phyloP scores from a whole-genome alignment of 2,113 vertebrate species.

The Cathartes aura region DNA sequence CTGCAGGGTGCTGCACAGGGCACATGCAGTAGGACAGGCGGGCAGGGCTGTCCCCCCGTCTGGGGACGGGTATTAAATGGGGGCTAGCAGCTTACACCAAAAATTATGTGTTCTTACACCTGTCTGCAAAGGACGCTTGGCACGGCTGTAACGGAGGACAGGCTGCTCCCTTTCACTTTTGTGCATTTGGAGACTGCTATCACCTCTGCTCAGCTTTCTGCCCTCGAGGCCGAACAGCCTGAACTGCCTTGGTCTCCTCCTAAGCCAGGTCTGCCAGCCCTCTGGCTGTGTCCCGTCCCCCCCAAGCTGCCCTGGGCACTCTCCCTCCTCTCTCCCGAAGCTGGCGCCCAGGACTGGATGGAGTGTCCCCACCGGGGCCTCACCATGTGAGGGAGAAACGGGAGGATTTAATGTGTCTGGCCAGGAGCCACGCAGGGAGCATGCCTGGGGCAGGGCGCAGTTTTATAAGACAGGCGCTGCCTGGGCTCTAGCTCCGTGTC shows the following conservation, averaged over 20 bases:
- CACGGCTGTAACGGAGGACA: accelerated
- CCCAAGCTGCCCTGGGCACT: background rate
- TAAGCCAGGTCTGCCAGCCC: background rate
- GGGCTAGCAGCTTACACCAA: background rate
- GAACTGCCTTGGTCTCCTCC: background rate
- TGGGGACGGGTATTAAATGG: accelerated
- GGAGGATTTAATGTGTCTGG: background rate
- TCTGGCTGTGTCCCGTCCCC: background rate
- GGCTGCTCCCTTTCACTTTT: background rate
- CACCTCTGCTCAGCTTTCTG: background rate
- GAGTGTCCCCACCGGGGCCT: background rate
- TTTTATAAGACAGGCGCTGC: background rate
- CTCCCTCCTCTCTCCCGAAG: background rate
- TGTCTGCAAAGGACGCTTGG: background rate
- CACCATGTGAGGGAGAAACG: background rate
- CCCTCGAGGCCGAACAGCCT: background rate
- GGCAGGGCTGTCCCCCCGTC: accelerated
- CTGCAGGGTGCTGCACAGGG: background rate
- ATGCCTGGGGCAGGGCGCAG: background rate
- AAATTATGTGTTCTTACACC: background rate
- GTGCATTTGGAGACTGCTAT: background rate
- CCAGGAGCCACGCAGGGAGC: background rate
- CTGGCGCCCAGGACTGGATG: background rate
- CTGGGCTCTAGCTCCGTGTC: background rate
- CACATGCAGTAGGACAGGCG: accelerated